Evolutionary conservation across 1,140 invertebrate genomes (phyloP).

Genomic region (Whitmania pigra): DNA sequence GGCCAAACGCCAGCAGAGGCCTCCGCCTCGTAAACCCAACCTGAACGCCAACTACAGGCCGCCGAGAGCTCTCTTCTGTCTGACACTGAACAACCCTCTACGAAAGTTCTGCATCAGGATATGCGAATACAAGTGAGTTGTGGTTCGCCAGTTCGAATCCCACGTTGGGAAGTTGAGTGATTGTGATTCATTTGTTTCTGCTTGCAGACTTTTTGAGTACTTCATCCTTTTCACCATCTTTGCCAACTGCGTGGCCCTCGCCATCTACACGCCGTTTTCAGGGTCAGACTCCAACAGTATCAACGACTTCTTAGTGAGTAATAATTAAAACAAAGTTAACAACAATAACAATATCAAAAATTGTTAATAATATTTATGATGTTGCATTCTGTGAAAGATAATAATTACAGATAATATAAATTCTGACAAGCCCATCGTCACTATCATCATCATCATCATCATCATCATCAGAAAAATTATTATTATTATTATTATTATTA

Average conservation of each 20-base stretch:
- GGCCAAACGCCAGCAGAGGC: slow-evolving; percentile 8
- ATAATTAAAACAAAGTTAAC: no score
- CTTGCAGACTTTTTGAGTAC: slow-evolving; percentile 85
- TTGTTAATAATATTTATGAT: no score
- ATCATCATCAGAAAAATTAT: no score
- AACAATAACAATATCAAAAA: no score
- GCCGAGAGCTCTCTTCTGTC: slow-evolving; percentile 75
- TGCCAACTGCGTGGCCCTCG: slow-evolving; percentile 95
- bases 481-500: no score
- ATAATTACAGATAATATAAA: no score
- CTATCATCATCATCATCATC: no score
- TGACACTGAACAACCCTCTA: slow-evolving; percentile 84
- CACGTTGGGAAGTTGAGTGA: neutral
- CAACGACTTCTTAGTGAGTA: slow-evolving; percentile 75
- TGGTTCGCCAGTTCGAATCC: slow-evolving; percentile 16
- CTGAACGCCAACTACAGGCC: slow-evolving; percentile 52
- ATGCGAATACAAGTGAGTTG: slow-evolving; percentile 88
- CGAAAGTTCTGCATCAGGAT: slow-evolving; percentile 87
- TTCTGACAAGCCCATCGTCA: no score
- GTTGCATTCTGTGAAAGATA: no score
- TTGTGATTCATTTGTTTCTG: neutral
- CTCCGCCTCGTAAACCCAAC: slow-evolving; percentile 12
- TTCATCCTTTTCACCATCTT: slow-evolving; percentile 97
- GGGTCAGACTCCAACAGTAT: slow-evolving; percentile 84
- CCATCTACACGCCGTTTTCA: slow-evolving; percentile 94